Evolutionary conservation across 2,113 vertebrate species (phyloP), one percentile per base, ranked within the genome.

Genomic region (Melospiza georgiana): DNA sequence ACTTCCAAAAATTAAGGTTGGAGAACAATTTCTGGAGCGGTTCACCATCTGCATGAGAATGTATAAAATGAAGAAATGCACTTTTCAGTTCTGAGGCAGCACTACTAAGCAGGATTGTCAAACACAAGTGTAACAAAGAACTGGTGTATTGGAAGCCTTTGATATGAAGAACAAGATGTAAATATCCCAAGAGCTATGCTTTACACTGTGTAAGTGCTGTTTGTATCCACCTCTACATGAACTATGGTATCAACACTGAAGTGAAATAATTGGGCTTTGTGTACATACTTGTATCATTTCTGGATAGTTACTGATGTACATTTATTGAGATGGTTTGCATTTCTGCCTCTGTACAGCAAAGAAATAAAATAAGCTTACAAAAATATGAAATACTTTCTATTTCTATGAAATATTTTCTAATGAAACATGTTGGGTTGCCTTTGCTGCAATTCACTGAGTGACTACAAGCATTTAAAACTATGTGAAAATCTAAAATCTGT

Each of bases 261-360:
- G n/a, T 84, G 62, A 95, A 95, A 59, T 63, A 82, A 57, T 30
- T 43, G 59, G 39, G 55, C 66, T 74, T 85, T 76, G 72, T 97
- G 91, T 85, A 90, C 46, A 81, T 94, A 97, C 54, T 61, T 89
- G 76, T 94, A 90, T 89, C 21, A 52, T 68, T 74, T 90, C 88
- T 83, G 41, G 19, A 66, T 95, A 82, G 72, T 66, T 63, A 73
- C 55, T 82, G 69, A 46, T 74, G 62, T 69, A 94, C 90, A 69
- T 94, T 95, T 92, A 37, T 62, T 19, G 74, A 90, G 52, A 46
- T 84, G 59, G 69, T 61, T 93, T 93, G 73, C 55, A 63, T 89
- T 96, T 96, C 68, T 94, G 84, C 87, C 68, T 94, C 91, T 95
- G 95, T 96, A 91, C 82, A 95, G 65, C 54, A 94, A 92, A 95